phyloP scores from a whole-genome alignment of 2,888 invertebrate genomes.

The Epistrophe eligans region DNA sequence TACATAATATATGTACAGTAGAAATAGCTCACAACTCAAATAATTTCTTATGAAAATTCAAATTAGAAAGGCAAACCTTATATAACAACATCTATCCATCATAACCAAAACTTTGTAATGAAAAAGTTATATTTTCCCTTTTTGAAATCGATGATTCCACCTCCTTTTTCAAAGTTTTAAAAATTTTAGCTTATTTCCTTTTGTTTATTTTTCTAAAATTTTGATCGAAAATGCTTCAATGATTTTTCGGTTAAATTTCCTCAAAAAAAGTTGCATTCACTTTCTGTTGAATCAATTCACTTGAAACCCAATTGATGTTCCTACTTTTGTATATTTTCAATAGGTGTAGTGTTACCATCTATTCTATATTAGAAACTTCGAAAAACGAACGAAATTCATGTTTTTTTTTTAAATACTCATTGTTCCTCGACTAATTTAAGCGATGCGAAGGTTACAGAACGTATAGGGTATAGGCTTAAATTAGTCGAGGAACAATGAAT shows the following conservation, averaged over 20 bases:
- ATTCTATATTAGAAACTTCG: too few species aligned
- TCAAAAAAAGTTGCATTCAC: slow-evolving; percentile 41
- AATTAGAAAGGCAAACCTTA: background rate
- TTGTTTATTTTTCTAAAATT: slow-evolving; percentile 21
- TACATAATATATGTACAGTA: background rate
- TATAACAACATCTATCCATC: background rate
- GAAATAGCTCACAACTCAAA: background rate
- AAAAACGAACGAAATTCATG: too few species aligned
- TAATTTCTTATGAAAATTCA: background rate
- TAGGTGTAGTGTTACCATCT: background rate
- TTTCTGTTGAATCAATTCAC: slow-evolving; percentile 42
- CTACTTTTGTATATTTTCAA: slow-evolving; percentile 20
- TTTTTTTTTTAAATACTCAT: too few species aligned
- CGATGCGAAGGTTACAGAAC: too few species aligned
- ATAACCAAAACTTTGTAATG: background rate
- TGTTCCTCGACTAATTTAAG: too few species aligned
- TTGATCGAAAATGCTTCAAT: slow-evolving; percentile 34
- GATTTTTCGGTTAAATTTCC: slow-evolving; percentile 29
- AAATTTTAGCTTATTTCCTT: slow-evolving; percentile 11
- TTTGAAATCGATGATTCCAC: background rate
- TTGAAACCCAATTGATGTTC: slow-evolving; percentile 52
- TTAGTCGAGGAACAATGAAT: too few species aligned
- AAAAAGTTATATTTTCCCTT: background rate
- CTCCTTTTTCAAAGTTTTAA: slow-evolving; percentile 12
- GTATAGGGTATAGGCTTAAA: too few species aligned